Evolutionary conservation across 2,888 invertebrate species (phyloP).

Genomic region (Chydorus sphaericus): DNA sequence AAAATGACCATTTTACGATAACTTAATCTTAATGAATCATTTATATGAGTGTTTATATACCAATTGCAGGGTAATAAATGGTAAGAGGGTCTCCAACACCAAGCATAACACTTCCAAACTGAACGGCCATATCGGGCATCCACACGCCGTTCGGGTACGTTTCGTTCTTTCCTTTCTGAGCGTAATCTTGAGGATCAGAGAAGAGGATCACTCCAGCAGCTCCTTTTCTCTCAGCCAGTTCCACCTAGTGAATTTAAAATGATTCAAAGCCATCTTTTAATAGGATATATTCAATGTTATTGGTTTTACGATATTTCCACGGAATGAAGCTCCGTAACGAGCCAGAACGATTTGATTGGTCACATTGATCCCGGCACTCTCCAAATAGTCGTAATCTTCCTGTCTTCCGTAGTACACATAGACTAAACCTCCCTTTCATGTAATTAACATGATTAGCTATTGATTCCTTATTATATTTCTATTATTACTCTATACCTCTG

Average conservation of each 20-base stretch:
- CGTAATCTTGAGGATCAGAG: slow-evolving; percentile 30
- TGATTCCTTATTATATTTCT: background rate
- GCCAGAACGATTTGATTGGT: slow-evolving; percentile 33
- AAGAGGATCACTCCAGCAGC: slow-evolving; percentile 31
- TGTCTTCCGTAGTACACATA: slow-evolving; percentile 32
- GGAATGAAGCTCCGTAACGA: slow-evolving; percentile 34
- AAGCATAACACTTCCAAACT: slow-evolving; percentile 30
- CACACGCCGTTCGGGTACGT: slow-evolving; percentile 27
- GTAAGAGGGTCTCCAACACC: slow-evolving; percentile 35
- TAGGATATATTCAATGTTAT: too few relatives aligned
- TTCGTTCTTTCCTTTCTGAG: slow-evolving; percentile 21
- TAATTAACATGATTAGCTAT: background rate
- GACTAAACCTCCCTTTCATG: slow-evolving; percentile 17
- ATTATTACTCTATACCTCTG: background rate
- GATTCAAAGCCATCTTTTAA: too few relatives aligned
- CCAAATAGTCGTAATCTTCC: slow-evolving; percentile 29
- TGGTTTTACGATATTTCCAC: slow-evolving; percentile 30
- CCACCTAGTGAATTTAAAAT: slow-evolving; percentile 22
- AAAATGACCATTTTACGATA: too few relatives aligned
- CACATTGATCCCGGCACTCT: slow-evolving; percentile 24
- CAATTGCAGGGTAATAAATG: slow-evolving; percentile 34
- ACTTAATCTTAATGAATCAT: too few relatives aligned
- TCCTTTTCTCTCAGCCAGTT: slow-evolving; percentile 26
- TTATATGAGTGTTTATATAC: slow-evolving; percentile 21
- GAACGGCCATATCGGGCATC: slow-evolving; percentile 34